Base-by-base conservation (phyloP, 2,888 invertebrate genomes). In the Linyphia triangularis region DNA sequence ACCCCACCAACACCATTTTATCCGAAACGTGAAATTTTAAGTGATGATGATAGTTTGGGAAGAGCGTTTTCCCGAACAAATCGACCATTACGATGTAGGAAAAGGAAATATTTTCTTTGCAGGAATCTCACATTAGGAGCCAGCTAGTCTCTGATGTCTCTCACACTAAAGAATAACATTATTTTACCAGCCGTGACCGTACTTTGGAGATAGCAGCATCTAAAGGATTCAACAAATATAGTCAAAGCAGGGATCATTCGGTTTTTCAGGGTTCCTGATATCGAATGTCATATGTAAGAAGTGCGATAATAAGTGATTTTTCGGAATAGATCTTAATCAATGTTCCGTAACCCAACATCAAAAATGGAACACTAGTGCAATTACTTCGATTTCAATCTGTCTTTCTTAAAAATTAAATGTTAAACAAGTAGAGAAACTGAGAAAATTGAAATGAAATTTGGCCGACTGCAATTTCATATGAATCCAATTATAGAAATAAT, bases 11-110 rank as follows among this genome's bases (percentile, higher is more conserved):
- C 40, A 63, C 40, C 40, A 77, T 77, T 77, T 75, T 37, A 77
- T 77, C 40, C 30, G 61, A 63, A 63, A 77, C 77, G 77, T 77
- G 77, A 77, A 77, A 77, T 63, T 77, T 77, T n/a, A 63, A 40
- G 63, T 40, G 77, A 77, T 77, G 77, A 77, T 77, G 63, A 63
- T 30, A 65, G 40, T 77, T 77, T 63, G 77, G 13, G 40, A 77
- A n/a, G n/a, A 67, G 67, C 51, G 67, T 67, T 79, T 67, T 43
- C 79, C 67, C n/a, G 67, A 57, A 67, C 67, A 79, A 79, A 79
- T 79, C 67, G 67, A 51, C 79, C 79, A 79, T 79, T 79, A 79
- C 79, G 24, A 65, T 13, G 19, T 9, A 33, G 43, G 77, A 63
- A 61, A 40, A 61, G 40, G 43, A 28, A 33, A 69, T 69, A 69